Conservation (phyloP, 2,888 invertebrate species). For the Neoascia interrupta region DNA sequence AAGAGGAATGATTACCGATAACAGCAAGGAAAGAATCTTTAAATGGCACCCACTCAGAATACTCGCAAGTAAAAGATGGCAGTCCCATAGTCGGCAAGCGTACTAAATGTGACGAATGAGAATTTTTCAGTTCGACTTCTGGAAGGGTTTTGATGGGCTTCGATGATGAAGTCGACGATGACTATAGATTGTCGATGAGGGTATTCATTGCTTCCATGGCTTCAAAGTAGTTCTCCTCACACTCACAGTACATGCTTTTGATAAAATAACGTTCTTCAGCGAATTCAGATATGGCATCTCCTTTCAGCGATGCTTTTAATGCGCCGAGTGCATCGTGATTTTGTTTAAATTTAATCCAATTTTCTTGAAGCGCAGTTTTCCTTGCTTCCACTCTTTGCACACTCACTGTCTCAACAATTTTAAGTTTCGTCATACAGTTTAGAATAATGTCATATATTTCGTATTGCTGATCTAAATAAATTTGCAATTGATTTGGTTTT, state of each 20-base stretch:
- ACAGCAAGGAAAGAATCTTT: constrained; percentile 8
- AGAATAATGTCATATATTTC: too few species aligned
- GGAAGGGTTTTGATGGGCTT: background rate
- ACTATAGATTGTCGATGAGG: background rate
- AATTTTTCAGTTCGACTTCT: background rate
- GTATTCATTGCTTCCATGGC: background rate
- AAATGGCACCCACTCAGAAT: background rate
- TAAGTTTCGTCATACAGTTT: too few species aligned
- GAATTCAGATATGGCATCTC: background rate
- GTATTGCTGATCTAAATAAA: too few species aligned
- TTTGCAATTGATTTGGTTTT: too few species aligned
- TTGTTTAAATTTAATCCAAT: background rate
- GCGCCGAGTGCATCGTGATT: background rate
- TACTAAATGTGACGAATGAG: background rate
- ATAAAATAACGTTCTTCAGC: background rate
- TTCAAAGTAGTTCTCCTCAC: background rate
- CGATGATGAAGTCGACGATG: background rate
- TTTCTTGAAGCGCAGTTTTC: background rate
- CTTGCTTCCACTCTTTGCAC: too few species aligned
- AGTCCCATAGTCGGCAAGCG: background rate
- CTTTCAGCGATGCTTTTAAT: background rate
- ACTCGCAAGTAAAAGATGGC: background rate
- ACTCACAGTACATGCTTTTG: background rate
- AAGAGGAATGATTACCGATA: background rate
- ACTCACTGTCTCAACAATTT: too few species aligned